Evolutionary conservation across 2,888 invertebrate species (phyloP).

Genomic region (Ochropacha duplaris): DNA sequence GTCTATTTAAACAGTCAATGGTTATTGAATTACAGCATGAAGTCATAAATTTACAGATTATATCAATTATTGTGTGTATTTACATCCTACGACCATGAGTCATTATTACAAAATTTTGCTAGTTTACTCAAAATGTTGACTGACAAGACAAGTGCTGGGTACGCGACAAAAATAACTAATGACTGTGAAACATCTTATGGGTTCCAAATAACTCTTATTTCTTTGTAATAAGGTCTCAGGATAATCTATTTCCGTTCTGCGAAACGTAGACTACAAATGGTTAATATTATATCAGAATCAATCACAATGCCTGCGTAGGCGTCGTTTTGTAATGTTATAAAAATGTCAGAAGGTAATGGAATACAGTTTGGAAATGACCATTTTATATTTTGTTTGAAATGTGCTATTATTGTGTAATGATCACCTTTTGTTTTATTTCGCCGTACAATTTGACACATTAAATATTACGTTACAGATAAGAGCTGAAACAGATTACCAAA

Average conservation of each 20-base stretch:
- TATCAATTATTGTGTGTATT: slow-evolving; percentile 44
- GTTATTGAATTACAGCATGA: slow-evolving; percentile 48
- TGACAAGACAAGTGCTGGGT: slow-evolving; percentile 24
- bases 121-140: slow-evolving; percentile 40
- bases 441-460: not conserved
- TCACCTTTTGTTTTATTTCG: not conserved
- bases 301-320: slow-evolving; percentile 62
- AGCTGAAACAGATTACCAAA: too few species aligned
- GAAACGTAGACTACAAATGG: not conserved
- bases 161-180: slow-evolving; percentile 1
- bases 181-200: not conserved
- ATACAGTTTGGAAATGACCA: slow-evolving; percentile 38
- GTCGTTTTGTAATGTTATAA: slow-evolving; percentile 57
- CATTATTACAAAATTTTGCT: slow-evolving; percentile 48
- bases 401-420: slow-evolving; percentile 11
- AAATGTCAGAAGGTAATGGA: slow-evolving; percentile 52
- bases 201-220: slow-evolving; percentile 8
- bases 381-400: slow-evolving; percentile 23
- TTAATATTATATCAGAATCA: slow-evolving; percentile 32
- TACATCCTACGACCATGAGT: slow-evolving; percentile 50
- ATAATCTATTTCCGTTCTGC: not conserved
- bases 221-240: not conserved
- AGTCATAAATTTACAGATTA: slow-evolving; percentile 59
- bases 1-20: slow-evolving; percentile 8
- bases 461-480: too few species aligned